Evolutionary conservation across 2,113 vertebrate genomes (phyloP), one percentile per base, ranked within the genome.

Genomic region (Apodemus sylvaticus): DNA sequence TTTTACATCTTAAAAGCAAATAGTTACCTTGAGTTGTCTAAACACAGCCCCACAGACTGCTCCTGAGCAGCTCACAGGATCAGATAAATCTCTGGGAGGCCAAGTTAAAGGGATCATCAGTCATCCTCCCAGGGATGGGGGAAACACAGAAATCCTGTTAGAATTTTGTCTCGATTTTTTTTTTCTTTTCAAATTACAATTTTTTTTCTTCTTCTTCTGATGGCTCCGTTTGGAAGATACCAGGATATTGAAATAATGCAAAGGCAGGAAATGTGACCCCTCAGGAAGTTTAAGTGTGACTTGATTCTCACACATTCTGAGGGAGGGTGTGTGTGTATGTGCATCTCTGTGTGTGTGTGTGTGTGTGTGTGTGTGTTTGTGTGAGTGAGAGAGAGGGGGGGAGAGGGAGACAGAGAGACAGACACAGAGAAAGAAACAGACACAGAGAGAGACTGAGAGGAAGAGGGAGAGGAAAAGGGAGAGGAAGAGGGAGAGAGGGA

Each of bases 1-100:
- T 96, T 96, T 97, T 96, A 90, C 77, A 53, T 86, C 94, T 94
- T 94, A 92, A 96, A 98, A 97, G 93, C 93, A 97, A 96, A 94
- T 87, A 96, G 93, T 94, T 96, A 82, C 88, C 94, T 90, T 93
- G 93, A 88, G 39, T 94, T 94, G 71, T 97, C 93, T 90, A 90
- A 64, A 93, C 74, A 90, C 78, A 77, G 31, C 64, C 53, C 91
- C 76, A 74, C 68, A 73, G 45, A 53, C 83, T 96, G 68, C 71
- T 89, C 55, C 78, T 53, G 68, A 89, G 85, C 42, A 96, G 11
- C 60, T 92, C 24, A 68, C 77, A 76, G 87, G 53, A 94, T 85
- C 85, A 91, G 93, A 96, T 89, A 78, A 82, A 96, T 78, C 89
- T 82, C 81, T 42, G 7, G 39, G 83, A 95, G 95, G 88, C 22